Evolutionary conservation across 2,797 vertebrate species (phyloP), one percentile per base, ranked within the genome.

Genomic region (Tarsius wallacei): DNA sequence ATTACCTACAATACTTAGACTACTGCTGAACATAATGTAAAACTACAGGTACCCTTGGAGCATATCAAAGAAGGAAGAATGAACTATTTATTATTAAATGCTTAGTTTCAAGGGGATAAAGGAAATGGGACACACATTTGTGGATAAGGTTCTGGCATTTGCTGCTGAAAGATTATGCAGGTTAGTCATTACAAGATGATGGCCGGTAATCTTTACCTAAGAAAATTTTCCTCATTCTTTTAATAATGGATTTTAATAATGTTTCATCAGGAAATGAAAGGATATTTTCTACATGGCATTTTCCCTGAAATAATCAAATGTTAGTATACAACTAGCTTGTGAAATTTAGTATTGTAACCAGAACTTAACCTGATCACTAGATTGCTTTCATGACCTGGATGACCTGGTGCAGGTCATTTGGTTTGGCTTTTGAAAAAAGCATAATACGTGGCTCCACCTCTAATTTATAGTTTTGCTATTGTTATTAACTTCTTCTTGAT

Each of bases 391-490:
- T 80, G 16, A 21, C 13, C 19, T 74, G 24, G n/a, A 95, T 53
- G 61, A 74, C 7, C 51, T 66, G 28, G 14, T 53, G 49, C 19
- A 33, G 12, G 19, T 26, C 42, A 74, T 10, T 74, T n/a, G 68
- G 10, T 74, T 61, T 80, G 42, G n/a, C 11, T 84, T 36, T 24
- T 64, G 2, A 1, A 90, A 70, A 97, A 93, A 10, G 2, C 42
- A 70, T 24, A 47, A 0, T 76, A 9, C 7, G 61, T 28, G 13
- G 51, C 66, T 74, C 17, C 13, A 59, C 19, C 31, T 96, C 33
- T 33, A 71, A 83, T 55, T 71, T 91, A 91, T 64, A 28, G 76
- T 78, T 96, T 97, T 82, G 26, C 19, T 49, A 87, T 68, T 74
- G 28, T n/a, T 85, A 80, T 71, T 87, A 73, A 86, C 22, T 83